A percentile compares a stretch with the other conserved stretches of the same genome.
phyloP scores from a whole-genome alignment of 2,113 vertebrate genomes.

The Tor tambroides region DNA sequence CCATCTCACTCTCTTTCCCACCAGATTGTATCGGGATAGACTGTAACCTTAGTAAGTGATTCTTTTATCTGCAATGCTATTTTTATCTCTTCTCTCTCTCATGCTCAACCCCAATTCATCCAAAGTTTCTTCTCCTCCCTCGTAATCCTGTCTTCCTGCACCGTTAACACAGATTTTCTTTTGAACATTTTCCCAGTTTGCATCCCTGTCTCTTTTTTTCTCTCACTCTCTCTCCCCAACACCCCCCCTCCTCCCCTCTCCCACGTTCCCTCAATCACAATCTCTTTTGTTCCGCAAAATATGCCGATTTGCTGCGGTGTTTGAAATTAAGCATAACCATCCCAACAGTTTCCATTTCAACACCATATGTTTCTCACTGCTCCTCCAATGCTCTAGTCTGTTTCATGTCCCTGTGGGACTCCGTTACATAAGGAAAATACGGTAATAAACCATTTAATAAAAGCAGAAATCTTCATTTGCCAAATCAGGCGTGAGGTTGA shows the following conservation, averaged over 20 bases:
- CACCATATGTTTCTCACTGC: slow-evolving; percentile 35
- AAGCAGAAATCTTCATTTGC: slow-evolving; percentile 25
- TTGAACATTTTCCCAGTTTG: slow-evolving; percentile 26
- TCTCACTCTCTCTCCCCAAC: background rate
- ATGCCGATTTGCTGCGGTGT: slow-evolving; percentile 44
- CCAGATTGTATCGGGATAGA: slow-evolving; percentile 98
- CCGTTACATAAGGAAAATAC: slow-evolving; percentile 7
- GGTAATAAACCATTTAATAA: slow-evolving; percentile 24
- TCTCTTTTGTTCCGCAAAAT: slow-evolving; percentile 50
- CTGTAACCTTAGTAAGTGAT: slow-evolving; percentile 97
- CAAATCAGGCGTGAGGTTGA: slow-evolving; percentile 37
- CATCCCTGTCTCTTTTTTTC: background rate
- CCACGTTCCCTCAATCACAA: slow-evolving; percentile 17
- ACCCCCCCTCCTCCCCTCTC: background rate
- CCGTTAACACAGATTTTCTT: slow-evolving; percentile 19
- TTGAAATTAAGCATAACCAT: slow-evolving; percentile 56
- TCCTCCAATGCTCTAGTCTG: slow-evolving; percentile 37
- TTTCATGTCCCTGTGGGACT: slow-evolving; percentile 45
- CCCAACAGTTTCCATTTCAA: slow-evolving; percentile 49
- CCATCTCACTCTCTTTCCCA: slow-evolving; percentile 86
- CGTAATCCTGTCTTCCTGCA: slow-evolving; percentile 40
- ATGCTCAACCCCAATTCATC: slow-evolving; percentile 10
- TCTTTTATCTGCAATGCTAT: slow-evolving; percentile 65
- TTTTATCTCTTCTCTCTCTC: slow-evolving; percentile 33
- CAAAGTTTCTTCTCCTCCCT: slow-evolving; percentile 21